These are phyloP conservation scores for Aphelenchoides avenae DNA, from an alignment of 1,140 invertebrate species.

Conservation along the genomic window DNA sequence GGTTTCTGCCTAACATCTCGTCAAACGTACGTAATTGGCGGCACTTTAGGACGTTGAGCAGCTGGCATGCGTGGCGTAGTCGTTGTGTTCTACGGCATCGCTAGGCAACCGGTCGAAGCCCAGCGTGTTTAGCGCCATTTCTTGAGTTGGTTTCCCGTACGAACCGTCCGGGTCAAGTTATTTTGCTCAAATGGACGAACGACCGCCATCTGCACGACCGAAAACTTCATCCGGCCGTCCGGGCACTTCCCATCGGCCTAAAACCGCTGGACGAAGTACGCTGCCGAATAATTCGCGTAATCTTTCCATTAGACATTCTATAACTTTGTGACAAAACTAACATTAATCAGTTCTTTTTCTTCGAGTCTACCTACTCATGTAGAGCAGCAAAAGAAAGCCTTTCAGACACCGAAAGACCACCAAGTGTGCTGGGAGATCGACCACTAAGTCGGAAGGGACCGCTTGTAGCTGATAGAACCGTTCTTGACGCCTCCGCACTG, in stretches of 20 bases:
- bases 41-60: too few species aligned
- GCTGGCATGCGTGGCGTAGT: too few species aligned
- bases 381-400: slow-evolving; percentile 11
- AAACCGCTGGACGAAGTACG: slow-evolving; percentile 39
- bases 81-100: too few species aligned
- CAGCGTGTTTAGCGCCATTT: too few species aligned
- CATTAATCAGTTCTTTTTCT: background rate
- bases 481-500: slow-evolving; percentile 11
- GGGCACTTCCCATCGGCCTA: slow-evolving; percentile 22
- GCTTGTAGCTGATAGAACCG: slow-evolving; percentile 4
- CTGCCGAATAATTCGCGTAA: too few species aligned
- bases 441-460: background rate
- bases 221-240: slow-evolving; percentile 18
- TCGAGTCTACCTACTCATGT: background rate
- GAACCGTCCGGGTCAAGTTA: too few species aligned
- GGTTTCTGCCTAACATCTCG: too few species aligned
- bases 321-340: slow-evolving; percentile 3
- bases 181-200: slow-evolving; percentile 12
- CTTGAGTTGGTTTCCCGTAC: too few species aligned
- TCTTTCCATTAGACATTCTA: background rate
- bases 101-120: too few species aligned
- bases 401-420: slow-evolving; percentile 28
- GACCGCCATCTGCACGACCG: slow-evolving; percentile 25
- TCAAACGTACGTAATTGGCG: too few species aligned
- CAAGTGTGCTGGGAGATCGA: background rate